Evolutionary conservation across 2,888 invertebrate species (phyloP), one percentile per base, ranked within the genome.

Genomic region (Ophioninae sp.): DNA sequence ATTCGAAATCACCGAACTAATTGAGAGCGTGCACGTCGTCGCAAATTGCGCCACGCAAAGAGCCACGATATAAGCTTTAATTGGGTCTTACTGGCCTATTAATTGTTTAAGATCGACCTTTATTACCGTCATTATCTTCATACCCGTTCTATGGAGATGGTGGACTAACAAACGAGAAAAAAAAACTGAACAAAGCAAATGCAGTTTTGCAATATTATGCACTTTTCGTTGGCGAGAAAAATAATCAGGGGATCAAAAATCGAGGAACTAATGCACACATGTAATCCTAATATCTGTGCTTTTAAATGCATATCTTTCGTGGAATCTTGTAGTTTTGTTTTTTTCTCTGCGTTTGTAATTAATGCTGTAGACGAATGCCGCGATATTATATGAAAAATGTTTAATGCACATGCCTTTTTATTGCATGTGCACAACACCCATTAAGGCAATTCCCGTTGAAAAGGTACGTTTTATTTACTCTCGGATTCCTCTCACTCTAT

Each of bases 391-490:
- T 79, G 30, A 73, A 82, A 64, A 78, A 78, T 68, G 30, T 57
- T 57, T 78, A 78, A 73, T 73, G 78, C 68, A 56, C 39, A n/a
- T 57, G 67, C 57, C 72, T 62, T 81, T 81, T 57, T 59, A 68
- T 78, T 64, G 69, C 82, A 74, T 73, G 82, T 73, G 62, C 62
- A 78, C 82, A 82, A 62, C 78, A 74, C 68, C 82, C 62, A 56
- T 78, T 78, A 78, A 82, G 68, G 73, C 62, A 41, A 44, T 82
- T 56, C 62, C 62, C 74, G 68, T 57, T 82, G 68, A 57, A 72
- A 77, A 68, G n/a, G 70, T 69, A 6, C 64, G 78, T 78, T 78
- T 74, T 76, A 82, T 74, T 73, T 67, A 44, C 73, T 68, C 67
- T 57, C 20, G 50, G 23, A 62, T 59, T 65, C 41, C 7, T 73